These are phyloP conservation scores for Eulemur rufifrons DNA, from an alignment of 2,113 vertebrate species.

Conservation along the genomic window DNA sequence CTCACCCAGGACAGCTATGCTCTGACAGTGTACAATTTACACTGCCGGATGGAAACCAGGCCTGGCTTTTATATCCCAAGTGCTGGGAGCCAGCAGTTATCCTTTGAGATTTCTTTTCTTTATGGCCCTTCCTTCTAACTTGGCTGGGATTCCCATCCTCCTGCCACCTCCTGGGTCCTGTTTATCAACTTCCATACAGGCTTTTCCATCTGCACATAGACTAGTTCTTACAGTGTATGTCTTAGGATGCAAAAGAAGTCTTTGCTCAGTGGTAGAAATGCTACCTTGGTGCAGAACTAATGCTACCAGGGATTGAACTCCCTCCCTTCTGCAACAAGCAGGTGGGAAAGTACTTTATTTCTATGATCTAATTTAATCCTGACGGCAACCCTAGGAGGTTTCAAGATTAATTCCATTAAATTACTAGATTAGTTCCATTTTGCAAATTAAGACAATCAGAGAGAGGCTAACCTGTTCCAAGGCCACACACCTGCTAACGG, in stretches of 20 bases:
- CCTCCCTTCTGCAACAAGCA: neutral
- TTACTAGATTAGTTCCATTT: neutral
- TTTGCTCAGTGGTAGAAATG: neutral
- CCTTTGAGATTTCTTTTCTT: neutral
- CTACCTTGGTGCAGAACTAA: neutral
- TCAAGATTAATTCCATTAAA: neutral
- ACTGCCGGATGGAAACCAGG: neutral
- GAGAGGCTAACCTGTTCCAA: neutral
- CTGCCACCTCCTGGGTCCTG: neutral
- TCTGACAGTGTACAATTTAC: fast-evolving
- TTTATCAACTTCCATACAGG: neutral
- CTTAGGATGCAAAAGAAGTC: neutral
- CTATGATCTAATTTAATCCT: neutral
- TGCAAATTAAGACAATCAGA: neutral
- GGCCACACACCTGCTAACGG: neutral
- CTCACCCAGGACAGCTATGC: too few species aligned
- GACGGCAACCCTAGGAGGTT: neutral
- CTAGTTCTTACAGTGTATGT: neutral
- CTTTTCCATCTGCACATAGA: neutral
- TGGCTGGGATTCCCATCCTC: neutral
- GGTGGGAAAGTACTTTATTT: neutral
- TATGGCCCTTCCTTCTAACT: neutral
- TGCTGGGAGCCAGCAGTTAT: neutral
- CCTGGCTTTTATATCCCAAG: neutral
- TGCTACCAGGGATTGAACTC: fast-evolving